Base-by-base conservation (phyloP, 2,888 invertebrate genomes). In the Helicoverpa assulta region DNA sequence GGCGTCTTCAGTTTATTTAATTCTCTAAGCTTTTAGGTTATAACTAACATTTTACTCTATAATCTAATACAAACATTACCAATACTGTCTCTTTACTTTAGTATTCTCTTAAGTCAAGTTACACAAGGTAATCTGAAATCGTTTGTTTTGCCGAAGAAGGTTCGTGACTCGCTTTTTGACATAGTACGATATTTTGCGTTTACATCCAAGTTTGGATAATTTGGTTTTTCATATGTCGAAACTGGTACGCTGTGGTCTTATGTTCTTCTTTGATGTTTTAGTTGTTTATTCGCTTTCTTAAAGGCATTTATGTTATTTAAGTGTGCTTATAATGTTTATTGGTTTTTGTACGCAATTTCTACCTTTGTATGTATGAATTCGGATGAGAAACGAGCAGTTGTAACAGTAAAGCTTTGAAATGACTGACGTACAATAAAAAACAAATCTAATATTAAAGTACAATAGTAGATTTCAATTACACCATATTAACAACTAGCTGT, bases 171-270 rank as follows among this genome's bases (percentile, higher is more conserved):
- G 51, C 43, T 16, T 16, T 43, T 43, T n/a, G 47, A 47, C 47
- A 47, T 47, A n/a, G n/a, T n/a, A 47, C 16, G n/a, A 47, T 47
- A 47, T 47, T 47, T 47, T 47, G 47, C 47, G 47, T 47, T 47
- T 47, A 1, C 47, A 47, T n/a, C 5, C 47, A 1, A 47, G 5
- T 47, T n/a, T n/a, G 1, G 43, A 3, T 14, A 43, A 43, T 43
- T 43, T 16, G 43, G 47, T 47, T 47, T n/a, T n/a, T 16, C 14
- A 43, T 16, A 16, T 43, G 43, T 12, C 37, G 37, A 16, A 43
- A 43, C 16, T 43, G 43, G 43, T 43, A 16, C 14, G 1, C 0
- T 43, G 43, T 43, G 43, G 43, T 43, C 43, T 43, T 16, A 16
- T 43, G 16, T 43, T 16, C 4, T 16, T 16, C 43, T 43, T 43